Percentiles rank a stretch among this genome's conserved stretches.
These are phyloP conservation scores for Parazoanthus atlanticus DNA, from an alignment of 92 coral and sea anemone species.

Conservation along the genomic window DNA sequence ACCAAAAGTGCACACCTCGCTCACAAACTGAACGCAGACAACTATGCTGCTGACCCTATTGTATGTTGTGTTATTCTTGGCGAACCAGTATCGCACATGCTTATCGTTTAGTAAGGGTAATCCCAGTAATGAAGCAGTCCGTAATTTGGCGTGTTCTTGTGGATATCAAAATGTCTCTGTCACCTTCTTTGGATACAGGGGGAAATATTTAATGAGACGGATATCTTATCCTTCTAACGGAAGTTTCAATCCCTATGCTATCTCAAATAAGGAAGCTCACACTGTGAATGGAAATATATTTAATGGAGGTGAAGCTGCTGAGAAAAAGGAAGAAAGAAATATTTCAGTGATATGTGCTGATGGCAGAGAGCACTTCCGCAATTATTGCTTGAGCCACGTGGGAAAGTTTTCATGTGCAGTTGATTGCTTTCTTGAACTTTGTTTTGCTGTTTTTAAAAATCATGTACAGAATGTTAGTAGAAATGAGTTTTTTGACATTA, in stretches of 20 bases:
- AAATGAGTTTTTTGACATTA: conserved; percentile 51
- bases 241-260: conserved; percentile 49
- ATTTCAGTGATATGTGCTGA: conserved; percentile 16
- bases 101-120: background rate
- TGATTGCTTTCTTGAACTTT: no score
- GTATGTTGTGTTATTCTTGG: conserved; percentile 12
- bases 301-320: conserved; percentile 33
- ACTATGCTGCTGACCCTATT: conserved; percentile 6
- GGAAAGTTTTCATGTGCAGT: no score
- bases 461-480: conserved; percentile 45
- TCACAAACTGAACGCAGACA: conserved; percentile 19
- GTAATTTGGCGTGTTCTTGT: conserved; percentile 31
- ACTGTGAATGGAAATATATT: conserved; percentile 32
- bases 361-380: background rate
- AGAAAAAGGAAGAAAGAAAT: conserved; percentile 24
- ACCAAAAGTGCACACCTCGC: conserved; percentile 12
- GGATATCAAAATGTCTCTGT: conserved; percentile 46
- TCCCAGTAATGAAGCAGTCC: background rate
- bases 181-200: conserved; percentile 41
- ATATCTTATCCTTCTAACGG: conserved; percentile 48
- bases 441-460: conserved; percentile 33
- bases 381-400: conserved; percentile 45
- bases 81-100: conserved; percentile 24
- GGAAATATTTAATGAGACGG: conserved; percentile 43
- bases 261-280: conserved; percentile 49